Base-by-base conservation (phyloP, 2,888 invertebrate genomes). In the Podotricha telesiphe region DNA sequence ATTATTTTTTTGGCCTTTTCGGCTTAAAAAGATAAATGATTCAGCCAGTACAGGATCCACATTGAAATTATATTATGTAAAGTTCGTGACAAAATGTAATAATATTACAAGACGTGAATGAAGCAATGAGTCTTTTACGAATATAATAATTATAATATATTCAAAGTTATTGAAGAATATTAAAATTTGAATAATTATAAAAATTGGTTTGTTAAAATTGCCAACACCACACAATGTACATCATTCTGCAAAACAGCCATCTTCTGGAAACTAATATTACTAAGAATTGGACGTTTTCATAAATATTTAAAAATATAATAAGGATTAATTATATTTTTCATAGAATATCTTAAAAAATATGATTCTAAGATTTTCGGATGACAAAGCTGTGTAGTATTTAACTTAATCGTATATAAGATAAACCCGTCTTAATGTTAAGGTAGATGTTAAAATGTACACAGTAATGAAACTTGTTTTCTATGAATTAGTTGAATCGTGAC, bases 401-500 rank as follows among this genome's bases (percentile, higher is more conserved):
- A 48, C 58, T 48, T 28, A 3, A 48, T 11, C 13, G 28, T 7
- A 15, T 22, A 28, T 7, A 34, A 47, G 17, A 34, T 47, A 15
- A 22, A 20, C 42, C 45, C n/a, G 42, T 61, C 11, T 42, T 48
- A 37, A 63, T 45, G 62, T 63, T 64, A 42, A 59, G 45, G 17
- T 61, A 61, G 20, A 61, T 53, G 59, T 63, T 64, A 56, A 56
- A 59, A 66, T 67, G 65, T 68, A 69, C 62, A 34, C 53, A 69
- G 69, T 63, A 67, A 68, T 62, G 65, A 70, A 69, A 69, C 70
- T 59, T 34, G 72, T 79, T 78, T 79, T 79, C 79, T 79, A 78
- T 82, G 82, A 83, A 84, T 82, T 85, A 77, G 79, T 78, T 78
- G 81, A 86, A 85, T 87, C 86, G 86, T 90, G 89, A 86, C 87